A percentile compares a stretch with the other conserved stretches of the same genome.
Evolutionary conservation across 2,797 vertebrate genomes (phyloP).

Genomic region (Apodemus agrarius): DNA sequence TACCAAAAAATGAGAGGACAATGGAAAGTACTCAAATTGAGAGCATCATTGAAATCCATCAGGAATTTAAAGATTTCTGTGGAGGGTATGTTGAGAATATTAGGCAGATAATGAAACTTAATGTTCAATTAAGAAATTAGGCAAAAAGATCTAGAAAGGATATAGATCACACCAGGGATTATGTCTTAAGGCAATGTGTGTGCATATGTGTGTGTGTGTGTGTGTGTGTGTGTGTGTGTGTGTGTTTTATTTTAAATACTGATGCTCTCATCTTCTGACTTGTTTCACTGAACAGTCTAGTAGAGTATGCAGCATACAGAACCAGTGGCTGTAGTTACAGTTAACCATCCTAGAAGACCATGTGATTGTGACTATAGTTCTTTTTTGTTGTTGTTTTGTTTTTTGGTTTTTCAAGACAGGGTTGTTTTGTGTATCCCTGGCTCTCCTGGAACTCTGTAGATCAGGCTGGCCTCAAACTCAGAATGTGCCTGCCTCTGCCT

Average conservation of each 20-base stretch:
- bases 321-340: neutral
- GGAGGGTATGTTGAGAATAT: neutral
- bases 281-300: neutral
- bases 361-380: neutral
- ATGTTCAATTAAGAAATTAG: neutral
- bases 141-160: neutral
- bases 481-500: too few relatives aligned
- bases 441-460: too few relatives aligned
- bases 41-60: neutral
- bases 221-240: neutral
- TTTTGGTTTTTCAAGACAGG: too few relatives aligned
- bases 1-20: neutral
- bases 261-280: neutral
- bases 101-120: neutral
- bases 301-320: neutral
- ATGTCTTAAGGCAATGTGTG: neutral
- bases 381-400: too few relatives aligned
- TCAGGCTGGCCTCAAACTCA: too few relatives aligned
- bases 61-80: neutral
- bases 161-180: neutral
- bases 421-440: too few relatives aligned
- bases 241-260: neutral
- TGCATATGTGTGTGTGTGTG: neutral
- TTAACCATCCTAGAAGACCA: neutral
- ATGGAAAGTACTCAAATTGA: neutral